Evolutionary conservation across 2,888 invertebrate genomes (phyloP).

Genomic region (Diaperis boleti): DNA sequence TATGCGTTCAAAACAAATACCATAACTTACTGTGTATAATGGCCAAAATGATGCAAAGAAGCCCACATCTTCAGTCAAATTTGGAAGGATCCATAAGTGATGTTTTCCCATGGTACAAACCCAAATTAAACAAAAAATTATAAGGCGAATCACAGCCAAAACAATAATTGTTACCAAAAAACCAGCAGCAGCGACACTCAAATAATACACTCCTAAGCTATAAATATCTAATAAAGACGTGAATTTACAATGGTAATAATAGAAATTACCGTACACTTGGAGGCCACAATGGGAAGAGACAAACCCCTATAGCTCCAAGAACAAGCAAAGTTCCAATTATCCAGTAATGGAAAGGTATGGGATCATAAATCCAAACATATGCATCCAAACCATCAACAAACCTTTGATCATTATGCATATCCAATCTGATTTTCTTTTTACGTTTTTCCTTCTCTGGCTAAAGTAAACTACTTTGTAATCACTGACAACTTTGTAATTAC

Average conservation of each 20-base stretch:
- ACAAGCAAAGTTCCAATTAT: conserved; percentile 91
- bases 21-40: conserved; percentile 81
- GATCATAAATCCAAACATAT: conserved; percentile 98
- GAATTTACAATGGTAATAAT: no score
- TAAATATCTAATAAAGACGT: no score
- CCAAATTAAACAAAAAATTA: conserved; percentile 95
- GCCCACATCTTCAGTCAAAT: conserved; percentile 98
- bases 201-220: conserved; percentile 94
- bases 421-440: conserved; percentile 93
- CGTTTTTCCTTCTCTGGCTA: conserved; percentile 73
- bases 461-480: no score
- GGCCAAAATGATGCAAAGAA: conserved; percentile 99
- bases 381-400: conserved; percentile 96
- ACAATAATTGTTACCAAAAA: conserved; percentile 95
- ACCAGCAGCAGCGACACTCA: conserved; percentile 94
- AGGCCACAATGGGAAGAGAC: conserved; percentile 99
- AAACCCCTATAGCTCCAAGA: conserved; percentile 93
- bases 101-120: conserved; percentile 86
- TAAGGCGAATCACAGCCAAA: conserved; percentile 87
- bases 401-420: conserved; percentile 95
- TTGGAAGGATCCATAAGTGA: conserved; percentile 98
- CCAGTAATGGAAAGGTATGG: conserved; percentile 95
- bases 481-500: no score
- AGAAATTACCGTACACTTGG: conserved; percentile 80
- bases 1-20: conserved; percentile 5